These are phyloP conservation scores for Bolborhynchus lineola DNA, from an alignment of 2,113 vertebrate genomes.

Conservation along the genomic window DNA sequence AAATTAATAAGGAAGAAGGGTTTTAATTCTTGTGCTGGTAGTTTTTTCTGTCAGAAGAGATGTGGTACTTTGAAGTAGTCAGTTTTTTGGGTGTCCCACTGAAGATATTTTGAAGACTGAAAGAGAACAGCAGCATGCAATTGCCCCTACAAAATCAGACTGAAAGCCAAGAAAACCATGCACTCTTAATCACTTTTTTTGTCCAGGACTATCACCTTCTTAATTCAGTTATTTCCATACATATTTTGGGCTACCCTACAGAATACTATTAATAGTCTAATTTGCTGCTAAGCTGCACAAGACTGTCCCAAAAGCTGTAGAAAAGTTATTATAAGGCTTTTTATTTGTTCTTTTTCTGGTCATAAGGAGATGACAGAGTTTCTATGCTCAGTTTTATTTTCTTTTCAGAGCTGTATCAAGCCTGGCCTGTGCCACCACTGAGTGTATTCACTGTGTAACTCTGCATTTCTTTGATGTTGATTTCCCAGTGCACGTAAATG, in stretches of 20 bases:
- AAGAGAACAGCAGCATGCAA: background rate
- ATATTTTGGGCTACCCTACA: background rate
- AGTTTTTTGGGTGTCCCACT: background rate
- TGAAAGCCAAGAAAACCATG: background rate
- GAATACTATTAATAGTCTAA: background rate
- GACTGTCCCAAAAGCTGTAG: background rate
- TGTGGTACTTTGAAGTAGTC: background rate
- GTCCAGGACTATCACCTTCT: background rate
- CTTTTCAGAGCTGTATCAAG: background rate
- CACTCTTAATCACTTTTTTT: background rate
- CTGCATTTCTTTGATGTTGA: constrained; percentile 37
- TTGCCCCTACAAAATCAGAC: background rate
- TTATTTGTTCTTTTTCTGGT: background rate
- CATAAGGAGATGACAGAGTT: background rate
- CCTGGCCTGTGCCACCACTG: background rate
- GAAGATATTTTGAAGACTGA: background rate
- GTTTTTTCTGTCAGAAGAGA: background rate
- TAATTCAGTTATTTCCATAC: background rate
- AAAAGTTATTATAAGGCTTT: background rate
- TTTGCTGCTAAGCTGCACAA: background rate
- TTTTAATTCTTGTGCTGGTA: background rate
- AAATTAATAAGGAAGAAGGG: background rate
- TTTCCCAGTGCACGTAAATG: constrained; percentile 30
- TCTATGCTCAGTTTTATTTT: background rate
- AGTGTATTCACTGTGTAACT: background rate